Base-by-base conservation (phyloP, 2,888 invertebrate genomes). In the Empis stercorea region DNA sequence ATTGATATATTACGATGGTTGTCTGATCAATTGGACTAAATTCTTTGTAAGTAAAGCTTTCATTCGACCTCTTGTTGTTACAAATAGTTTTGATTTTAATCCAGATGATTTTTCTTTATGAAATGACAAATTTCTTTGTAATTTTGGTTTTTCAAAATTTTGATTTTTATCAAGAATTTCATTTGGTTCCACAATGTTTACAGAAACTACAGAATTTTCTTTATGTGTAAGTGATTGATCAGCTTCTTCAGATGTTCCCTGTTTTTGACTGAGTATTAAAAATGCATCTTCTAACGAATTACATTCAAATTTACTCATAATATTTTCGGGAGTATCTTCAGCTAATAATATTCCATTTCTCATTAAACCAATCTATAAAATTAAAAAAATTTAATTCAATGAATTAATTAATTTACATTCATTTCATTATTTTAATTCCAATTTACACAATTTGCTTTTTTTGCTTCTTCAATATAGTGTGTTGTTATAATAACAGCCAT, bases 391-490 rank as follows among this genome's bases (percentile, higher is more conserved):
- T 4, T 40, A 41, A 37, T 38, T 27, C 23, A 36, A 14, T 20
- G 48, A 44, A 43, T n/a, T 38, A 49, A 38, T 30, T 10, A n/a
- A n/a, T 30, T 20, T 4, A 20, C 16, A 14, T 5, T 16, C 13
- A 14, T 23, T 10, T n/a, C n/a, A n/a, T n/a, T n/a, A n/a, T n/a
- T n/a, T n/a, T n/a, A n/a, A n/a, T n/a, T n/a, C n/a, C n/a, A 32
- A 59, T 70, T 72, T 71, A 88, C 88, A 69, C 75, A 78, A 62
- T 85, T 76, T 4, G 88, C 87, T 62, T 84, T 81, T 59, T 80
- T 80, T 4, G 92, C 85, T 71, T 94, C 94, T 63, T 94, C 94
- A 50, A 94, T 92, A 61, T 94, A 94, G 71, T 94, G 94, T 13
- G 94, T 94, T 1, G 94, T 94, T 48, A 94, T 89, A 49, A 94